Conservation (phyloP, 1,140 invertebrate species). For the Cherax quadricarinatus region DNA sequence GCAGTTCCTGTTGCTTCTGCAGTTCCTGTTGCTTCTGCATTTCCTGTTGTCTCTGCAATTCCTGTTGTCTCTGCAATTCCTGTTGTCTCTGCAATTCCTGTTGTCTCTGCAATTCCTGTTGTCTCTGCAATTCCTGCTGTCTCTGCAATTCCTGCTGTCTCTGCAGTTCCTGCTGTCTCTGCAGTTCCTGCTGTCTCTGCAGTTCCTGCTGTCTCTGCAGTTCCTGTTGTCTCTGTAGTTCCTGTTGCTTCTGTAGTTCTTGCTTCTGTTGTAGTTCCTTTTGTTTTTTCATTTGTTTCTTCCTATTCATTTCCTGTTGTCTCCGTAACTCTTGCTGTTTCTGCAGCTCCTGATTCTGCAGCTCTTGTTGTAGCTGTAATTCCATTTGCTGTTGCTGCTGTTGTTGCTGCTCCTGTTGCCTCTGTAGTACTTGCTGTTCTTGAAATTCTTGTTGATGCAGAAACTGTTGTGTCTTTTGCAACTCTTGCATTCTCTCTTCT, state of each 20-base stretch:
- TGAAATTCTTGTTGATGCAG: slow-evolving; percentile 21
- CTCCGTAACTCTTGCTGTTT: slow-evolving; percentile 24
- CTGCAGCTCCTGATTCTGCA: slow-evolving; percentile 23
- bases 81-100: slow-evolving; percentile 21
- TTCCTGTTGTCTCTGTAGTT: slow-evolving; percentile 37
- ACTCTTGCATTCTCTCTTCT: slow-evolving; percentile 18
- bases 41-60: slow-evolving; percentile 14
- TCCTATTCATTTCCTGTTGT: neutral
- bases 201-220: slow-evolving; percentile 41
- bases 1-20: slow-evolving; percentile 10
- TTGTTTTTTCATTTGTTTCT: slow-evolving; percentile 43
- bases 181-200: slow-evolving; percentile 33
- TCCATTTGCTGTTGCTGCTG: slow-evolving; percentile 22
- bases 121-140: slow-evolving; percentile 23
- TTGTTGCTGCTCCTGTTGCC: slow-evolving; percentile 4
- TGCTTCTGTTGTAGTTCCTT: slow-evolving; percentile 30
- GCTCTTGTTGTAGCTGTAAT: neutral
- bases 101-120: neutral
- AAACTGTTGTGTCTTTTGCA: slow-evolving; percentile 19
- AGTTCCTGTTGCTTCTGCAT: slow-evolving; percentile 6
- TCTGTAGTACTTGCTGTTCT: slow-evolving; percentile 24
- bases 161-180: slow-evolving; percentile 37
- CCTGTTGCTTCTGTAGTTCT: slow-evolving; percentile 40
- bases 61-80: slow-evolving; percentile 12
- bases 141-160: slow-evolving; percentile 1